Evolutionary conservation across 2,888 invertebrate genomes (phyloP).

Genomic region (Eilema caniola): DNA sequence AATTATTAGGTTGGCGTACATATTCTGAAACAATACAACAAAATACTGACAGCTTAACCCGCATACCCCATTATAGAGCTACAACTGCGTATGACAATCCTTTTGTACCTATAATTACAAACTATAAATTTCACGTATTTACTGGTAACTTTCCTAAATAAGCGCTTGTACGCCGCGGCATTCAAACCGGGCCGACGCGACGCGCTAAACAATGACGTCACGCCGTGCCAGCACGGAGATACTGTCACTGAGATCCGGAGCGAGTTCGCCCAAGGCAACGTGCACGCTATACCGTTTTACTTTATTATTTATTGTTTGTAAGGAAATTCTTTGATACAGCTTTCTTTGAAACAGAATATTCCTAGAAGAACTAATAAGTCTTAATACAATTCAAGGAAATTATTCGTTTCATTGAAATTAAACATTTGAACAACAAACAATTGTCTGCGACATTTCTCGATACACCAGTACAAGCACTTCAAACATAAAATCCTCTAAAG

Average conservation of each 20-base stretch:
- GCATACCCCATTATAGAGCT: conserved; percentile 22
- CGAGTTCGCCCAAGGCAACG: conserved; percentile 60
- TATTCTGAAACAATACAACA: no score
- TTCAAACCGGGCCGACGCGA: conserved; percentile 63
- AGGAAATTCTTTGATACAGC: conserved; percentile 3
- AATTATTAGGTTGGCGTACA: background rate
- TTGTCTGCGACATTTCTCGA: conserved; percentile 7
- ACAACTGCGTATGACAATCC: conserved; percentile 30
- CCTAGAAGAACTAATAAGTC: background rate
- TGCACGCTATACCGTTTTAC: conserved; percentile 37
- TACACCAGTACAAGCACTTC: conserved; percentile 22
- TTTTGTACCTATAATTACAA: conserved; percentile 40
- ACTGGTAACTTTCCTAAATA: conserved; percentile 54
- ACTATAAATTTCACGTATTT: conserved; percentile 29
- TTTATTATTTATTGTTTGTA: conserved; percentile 23
- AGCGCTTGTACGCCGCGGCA: conserved; percentile 34
- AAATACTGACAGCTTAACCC: background rate
- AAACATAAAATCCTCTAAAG: conserved; percentile 25
- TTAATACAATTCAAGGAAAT: conserved; percentile 9
- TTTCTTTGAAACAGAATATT: conserved; percentile 12
- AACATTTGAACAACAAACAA: conserved; percentile 16
- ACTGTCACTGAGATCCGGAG: conserved; percentile 71
- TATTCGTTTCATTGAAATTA: conserved; percentile 14
- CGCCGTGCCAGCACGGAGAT: conserved; percentile 54
- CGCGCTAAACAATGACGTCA: conserved; percentile 69